Conservation (phyloP, 2,888 invertebrate species). For the Tipula lateralis region DNA sequence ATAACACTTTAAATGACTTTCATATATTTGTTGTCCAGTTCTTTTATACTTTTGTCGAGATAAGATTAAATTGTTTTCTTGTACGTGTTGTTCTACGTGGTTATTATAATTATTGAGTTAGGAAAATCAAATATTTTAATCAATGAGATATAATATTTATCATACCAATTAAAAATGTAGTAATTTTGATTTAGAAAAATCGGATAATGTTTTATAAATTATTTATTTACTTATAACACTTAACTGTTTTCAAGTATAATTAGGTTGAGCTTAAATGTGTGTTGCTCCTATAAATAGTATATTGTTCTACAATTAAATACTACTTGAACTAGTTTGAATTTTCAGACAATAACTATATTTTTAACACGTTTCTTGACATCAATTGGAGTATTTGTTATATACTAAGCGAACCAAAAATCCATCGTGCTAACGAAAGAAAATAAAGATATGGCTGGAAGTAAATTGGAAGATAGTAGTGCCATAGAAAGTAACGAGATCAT, state of each 20-base stretch:
- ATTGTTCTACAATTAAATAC: not conserved
- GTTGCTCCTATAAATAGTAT: too few relatives aligned
- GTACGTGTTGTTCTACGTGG: not conserved
- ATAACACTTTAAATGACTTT: not conserved
- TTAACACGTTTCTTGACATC: not conserved
- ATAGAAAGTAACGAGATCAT: too few relatives aligned
- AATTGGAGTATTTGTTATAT: too few relatives aligned
- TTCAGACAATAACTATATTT: not conserved
- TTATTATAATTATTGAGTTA: not conserved
- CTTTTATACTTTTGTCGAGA: not conserved
- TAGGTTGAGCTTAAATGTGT: too few relatives aligned
- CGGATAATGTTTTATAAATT: not conserved
- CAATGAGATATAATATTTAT: not conserved
- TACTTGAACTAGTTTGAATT: not conserved
- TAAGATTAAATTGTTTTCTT: not conserved
- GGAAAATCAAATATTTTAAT: not conserved
- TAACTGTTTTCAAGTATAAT: not conserved
- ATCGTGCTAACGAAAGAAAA: too few relatives aligned
- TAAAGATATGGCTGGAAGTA: too few relatives aligned
- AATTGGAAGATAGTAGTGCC: too few relatives aligned
- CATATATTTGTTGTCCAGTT: not conserved
- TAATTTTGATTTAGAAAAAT: not conserved
- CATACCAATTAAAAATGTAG: not conserved
- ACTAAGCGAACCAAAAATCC: too few relatives aligned
- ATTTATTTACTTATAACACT: not conserved